Percentiles rank a stretch among this genome's conserved stretches.
phyloP scores from a whole-genome alignment of 2,797 vertebrate genomes.

The Pangasius larnaudii region DNA sequence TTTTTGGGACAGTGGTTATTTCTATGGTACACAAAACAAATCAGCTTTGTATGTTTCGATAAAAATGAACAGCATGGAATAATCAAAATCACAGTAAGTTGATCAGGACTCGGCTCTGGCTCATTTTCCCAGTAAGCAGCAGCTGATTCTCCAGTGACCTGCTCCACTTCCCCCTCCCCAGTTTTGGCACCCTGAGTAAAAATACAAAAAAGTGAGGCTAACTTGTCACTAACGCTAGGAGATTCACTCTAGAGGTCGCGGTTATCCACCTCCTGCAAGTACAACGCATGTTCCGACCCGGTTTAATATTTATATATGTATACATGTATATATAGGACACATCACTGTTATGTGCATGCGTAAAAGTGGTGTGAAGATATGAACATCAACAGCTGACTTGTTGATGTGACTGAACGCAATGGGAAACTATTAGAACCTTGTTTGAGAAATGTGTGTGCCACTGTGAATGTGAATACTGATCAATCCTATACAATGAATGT shows the following conservation, averaged over 20 bases:
- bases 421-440: constrained; percentile 62
- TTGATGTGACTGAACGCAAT: constrained; percentile 39
- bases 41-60: constrained; percentile 35
- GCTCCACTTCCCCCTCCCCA: constrained; percentile 76
- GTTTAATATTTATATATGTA: constrained; percentile 49
- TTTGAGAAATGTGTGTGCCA: constrained; percentile 71
- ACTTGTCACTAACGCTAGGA: constrained; percentile 63
- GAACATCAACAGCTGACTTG: constrained; percentile 25
- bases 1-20: constrained; percentile 32
- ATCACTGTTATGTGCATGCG: constrained; percentile 63
- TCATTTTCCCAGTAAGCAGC: constrained; percentile 58
- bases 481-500: constrained; percentile 40
- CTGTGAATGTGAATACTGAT: constrained; percentile 67
- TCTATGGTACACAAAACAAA: constrained; percentile 44
- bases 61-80: constrained; percentile 54
- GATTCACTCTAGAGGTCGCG: constrained; percentile 58
- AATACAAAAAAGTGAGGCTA: constrained; percentile 78
- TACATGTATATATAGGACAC: constrained; percentile 58
- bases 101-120: constrained; percentile 59
- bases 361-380: constrained; percentile 52
- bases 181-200: constrained; percentile 85
- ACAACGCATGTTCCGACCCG: constrained; percentile 66
- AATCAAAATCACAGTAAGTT: constrained; percentile 63
- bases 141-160: constrained; percentile 64
- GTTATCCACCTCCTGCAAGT: constrained; percentile 64